A percentile compares a stretch with the other conserved stretches of the same genome.
Conservation (phyloP, 2,888 invertebrate species). For the Phymatocera aterrima region DNA sequence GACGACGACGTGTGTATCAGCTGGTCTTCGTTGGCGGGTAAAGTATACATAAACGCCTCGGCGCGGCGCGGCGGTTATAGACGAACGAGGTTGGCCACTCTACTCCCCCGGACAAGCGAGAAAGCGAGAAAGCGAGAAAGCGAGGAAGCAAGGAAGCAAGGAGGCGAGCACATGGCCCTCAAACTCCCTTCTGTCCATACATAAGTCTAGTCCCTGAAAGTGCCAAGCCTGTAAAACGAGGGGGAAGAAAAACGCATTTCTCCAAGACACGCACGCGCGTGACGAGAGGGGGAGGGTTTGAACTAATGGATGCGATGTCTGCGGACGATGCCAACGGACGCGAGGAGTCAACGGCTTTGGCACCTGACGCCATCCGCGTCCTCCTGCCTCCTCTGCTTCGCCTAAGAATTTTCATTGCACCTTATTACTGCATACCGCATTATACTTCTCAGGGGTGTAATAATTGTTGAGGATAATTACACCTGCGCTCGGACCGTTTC, state of each 20-base stretch:
- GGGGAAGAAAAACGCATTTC: conserved; percentile 51
- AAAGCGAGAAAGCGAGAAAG: no score
- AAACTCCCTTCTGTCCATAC: conserved; percentile 33
- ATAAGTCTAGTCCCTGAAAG: conserved; percentile 16
- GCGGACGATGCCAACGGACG: conserved; percentile 67
- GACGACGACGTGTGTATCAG: conserved; percentile 69
- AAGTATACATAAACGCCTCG: conserved; percentile 56
- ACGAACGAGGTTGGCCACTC: conserved; percentile 65
- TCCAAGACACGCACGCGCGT: conserved; percentile 49
- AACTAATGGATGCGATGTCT: conserved; percentile 29
- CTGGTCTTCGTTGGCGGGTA: conserved; percentile 66
- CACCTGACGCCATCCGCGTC: conserved; percentile 65
- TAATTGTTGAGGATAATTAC: no score
- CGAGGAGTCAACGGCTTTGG: conserved; percentile 68
- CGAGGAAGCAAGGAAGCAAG: no score
- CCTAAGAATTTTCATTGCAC: neutral
- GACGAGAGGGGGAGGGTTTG: conserved; percentile 8
- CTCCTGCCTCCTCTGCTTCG: neutral
- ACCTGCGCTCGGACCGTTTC: no score
- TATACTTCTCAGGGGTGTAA: neutral
- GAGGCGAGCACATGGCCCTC: conserved; percentile 71
- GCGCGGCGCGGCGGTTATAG: neutral
- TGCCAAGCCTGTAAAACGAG: neutral
- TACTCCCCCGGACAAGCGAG: conserved; percentile 63
- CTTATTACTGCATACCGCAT: neutral